Evolutionary conservation across 1,140 invertebrate genomes (phyloP).

Genomic region (Eurosta solidaginis): DNA sequence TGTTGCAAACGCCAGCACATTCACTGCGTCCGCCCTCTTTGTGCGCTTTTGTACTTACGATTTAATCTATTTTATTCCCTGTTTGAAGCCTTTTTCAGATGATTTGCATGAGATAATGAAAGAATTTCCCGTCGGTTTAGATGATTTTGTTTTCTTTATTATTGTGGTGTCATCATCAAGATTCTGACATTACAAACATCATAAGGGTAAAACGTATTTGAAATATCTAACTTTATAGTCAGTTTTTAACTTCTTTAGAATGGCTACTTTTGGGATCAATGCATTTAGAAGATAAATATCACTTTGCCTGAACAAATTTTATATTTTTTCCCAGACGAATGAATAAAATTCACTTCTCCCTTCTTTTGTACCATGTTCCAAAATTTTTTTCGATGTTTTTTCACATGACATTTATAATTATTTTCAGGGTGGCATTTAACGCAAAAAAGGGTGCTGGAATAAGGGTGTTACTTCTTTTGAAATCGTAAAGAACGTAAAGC

Average conservation of each 20-base stretch:
- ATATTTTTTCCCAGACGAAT: not conserved
- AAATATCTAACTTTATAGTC: not conserved
- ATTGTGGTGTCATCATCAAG: slow-evolving; percentile 1
- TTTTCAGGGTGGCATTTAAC: not conserved
- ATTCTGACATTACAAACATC: not conserved
- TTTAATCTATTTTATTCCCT: slow-evolving; percentile 1
- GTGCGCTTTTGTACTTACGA: not conserved
- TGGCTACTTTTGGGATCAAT: not conserved
- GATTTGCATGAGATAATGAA: slow-evolving; percentile 16
- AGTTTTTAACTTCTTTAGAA: not conserved
- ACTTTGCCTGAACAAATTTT: not conserved
- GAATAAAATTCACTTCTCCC: not conserved
- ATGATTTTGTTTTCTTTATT: slow-evolving; percentile 8
- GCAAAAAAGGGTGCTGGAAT: no score
- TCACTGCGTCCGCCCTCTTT: not conserved
- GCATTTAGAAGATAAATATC: not conserved
- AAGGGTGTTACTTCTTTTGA: no score
- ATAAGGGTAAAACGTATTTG: no score
- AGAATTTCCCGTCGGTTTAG: not conserved
- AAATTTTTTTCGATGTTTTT: not conserved
- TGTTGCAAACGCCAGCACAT: slow-evolving; percentile 11
- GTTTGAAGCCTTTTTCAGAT: not conserved
- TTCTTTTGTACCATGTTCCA: not conserved
- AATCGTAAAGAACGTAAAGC: no score
- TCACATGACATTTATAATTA: not conserved